Conservation (phyloP, 2,113 vertebrate genomes). For the Struthio camelus region DNA sequence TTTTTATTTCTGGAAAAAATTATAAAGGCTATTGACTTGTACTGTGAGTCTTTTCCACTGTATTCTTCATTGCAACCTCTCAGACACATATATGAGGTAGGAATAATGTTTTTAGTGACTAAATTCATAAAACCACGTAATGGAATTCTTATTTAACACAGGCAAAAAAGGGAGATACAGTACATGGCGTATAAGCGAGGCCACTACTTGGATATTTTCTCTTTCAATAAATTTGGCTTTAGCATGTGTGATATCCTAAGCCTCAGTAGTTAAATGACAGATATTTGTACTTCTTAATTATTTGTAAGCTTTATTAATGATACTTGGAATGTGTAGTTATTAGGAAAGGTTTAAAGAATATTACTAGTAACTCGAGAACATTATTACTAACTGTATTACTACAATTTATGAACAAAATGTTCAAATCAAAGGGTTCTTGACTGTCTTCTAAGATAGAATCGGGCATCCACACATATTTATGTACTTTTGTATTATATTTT, state of each 20-base stretch:
- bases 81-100: constrained; percentile 54
- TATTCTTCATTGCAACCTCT: background rate
- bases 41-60: background rate
- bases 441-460: background rate
- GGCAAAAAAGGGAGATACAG: constrained; percentile 13
- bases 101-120: constrained; percentile 39
- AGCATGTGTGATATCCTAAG: background rate
- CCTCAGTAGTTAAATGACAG: background rate
- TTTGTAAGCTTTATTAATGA: background rate
- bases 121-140: constrained; percentile 17
- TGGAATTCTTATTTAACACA: constrained; percentile 3
- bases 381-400: background rate
- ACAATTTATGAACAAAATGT: background rate
- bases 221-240: background rate
- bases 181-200: background rate
- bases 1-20: background rate
- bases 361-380: too few relatives aligned
- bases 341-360: background rate
- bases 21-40: background rate
- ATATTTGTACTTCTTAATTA: background rate
- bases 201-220: background rate
- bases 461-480: background rate
- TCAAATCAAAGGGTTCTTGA: background rate
- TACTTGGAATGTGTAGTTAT: background rate
- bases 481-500: background rate